Evolutionary conservation across 2,888 invertebrate genomes (phyloP), one percentile per base, ranked within the genome.

Genomic region (Trissolcus japonicus): DNA sequence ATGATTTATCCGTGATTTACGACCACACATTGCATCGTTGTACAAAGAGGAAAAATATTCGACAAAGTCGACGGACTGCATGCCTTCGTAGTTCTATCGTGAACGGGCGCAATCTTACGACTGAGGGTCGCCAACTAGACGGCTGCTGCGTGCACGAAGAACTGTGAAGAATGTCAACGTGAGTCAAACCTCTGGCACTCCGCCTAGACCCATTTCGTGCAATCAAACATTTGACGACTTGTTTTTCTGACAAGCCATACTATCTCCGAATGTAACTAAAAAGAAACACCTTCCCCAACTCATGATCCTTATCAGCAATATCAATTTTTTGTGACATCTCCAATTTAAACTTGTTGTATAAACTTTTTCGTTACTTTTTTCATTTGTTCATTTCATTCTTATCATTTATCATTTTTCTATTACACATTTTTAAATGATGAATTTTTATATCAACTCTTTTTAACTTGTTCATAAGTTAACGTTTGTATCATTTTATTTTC

Each of bases 181-280:
- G 82, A 83, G 81, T 82, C 82, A 81, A 82, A 82, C 80, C 80
- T 69, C 76, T 80, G 82, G 82, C 78, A 83, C 81, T 81, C 80
- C 73, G 80, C 78, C 82, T 81, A 82, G 81, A 81, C 69, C 67
- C 59, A 54, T 56, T 62, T 71, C 68, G 65, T 71, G 61, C 61
- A 48, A 56, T 81, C 82, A 80, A 80, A 80, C 76, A 79, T 78
- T 69, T 76, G 71, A 62, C 62, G 60, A 71, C 50, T 61, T 46
- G 51, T 57, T 68, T 67, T 67, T 67, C 16, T 56, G 19, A 50
- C 56, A 13, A 55, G 29, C 55, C 43, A 7, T 9, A 14, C 66
- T 50, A 63, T 54, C 19, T 35, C 6, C 25, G 21, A 48, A 17
- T 50, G 9, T 35, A 35, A 48, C 35, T 17, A 48, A 56, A 66